Conservation (phyloP, 2,113 vertebrate species). For the Pangasianodon hypophthalmus region DNA sequence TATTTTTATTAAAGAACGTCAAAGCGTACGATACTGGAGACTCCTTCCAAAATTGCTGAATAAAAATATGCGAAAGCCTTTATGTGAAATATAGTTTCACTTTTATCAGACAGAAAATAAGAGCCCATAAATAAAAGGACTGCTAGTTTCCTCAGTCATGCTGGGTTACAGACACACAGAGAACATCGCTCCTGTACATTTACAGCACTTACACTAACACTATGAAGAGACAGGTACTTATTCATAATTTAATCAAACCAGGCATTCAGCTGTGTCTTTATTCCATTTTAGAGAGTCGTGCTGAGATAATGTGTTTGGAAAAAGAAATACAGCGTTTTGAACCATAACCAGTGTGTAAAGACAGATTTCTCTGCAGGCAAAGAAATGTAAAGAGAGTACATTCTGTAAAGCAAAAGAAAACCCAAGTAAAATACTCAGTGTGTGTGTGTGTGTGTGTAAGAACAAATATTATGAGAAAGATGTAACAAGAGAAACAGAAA, state of each 20-base stretch:
- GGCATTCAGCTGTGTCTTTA: neutral
- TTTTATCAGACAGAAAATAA: neutral
- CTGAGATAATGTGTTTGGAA: neutral
- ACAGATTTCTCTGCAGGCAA: neutral
- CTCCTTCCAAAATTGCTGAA: too few species aligned
- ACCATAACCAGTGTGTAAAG: neutral
- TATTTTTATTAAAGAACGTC: too few species aligned
- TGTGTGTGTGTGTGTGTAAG: neutral
- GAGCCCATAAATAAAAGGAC: neutral
- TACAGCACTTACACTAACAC: neutral
- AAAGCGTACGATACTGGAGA: too few species aligned
- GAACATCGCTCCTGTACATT: neutral
- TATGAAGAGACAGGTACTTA: neutral
- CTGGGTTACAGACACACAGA: neutral
- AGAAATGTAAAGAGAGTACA: neutral
- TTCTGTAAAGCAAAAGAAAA: neutral
- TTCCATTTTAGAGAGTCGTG: neutral
- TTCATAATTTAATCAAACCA: neutral
- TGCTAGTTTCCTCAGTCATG: neutral
- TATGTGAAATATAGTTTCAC: neutral
- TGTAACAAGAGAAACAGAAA: constrained; percentile 33
- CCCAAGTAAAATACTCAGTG: too few species aligned
- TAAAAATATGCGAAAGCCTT: too few species aligned
- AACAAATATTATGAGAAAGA: neutral
- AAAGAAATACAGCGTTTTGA: neutral